A percentile compares a stretch with the other conserved stretches of the same genome.
Conservation (phyloP, 2,113 vertebrate genomes). For the Myrmecophaga tridactyla region DNA sequence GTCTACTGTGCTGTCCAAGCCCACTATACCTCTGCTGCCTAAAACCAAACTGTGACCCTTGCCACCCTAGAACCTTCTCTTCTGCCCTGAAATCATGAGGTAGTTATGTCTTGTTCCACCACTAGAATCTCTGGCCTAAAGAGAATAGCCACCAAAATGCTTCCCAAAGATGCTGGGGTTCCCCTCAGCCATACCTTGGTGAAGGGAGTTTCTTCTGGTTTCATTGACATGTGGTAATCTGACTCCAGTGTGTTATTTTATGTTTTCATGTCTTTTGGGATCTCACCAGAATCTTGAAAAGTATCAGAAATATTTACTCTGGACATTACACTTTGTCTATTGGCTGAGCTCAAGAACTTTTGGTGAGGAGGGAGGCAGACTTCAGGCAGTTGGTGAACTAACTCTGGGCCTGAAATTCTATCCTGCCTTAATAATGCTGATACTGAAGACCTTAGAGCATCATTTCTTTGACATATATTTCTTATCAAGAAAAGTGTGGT, state of each 20-base stretch:
- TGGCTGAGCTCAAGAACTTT: slow-evolving; percentile 3
- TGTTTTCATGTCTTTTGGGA: neutral
- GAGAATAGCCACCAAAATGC: neutral
- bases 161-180: neutral
- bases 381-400: neutral
- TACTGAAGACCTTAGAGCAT: neutral
- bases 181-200: neutral
- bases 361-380: neutral
- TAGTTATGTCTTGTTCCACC: neutral
- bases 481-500: neutral
- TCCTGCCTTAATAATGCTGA: neutral
- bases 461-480: neutral
- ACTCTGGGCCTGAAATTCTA: neutral
- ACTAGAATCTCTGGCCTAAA: neutral
- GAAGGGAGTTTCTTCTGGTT: neutral
- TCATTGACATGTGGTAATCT: neutral
- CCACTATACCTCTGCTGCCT: neutral
- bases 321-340: neutral
- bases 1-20: accelerated
- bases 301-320: neutral
- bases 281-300: neutral
- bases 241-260: neutral
- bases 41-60: neutral
- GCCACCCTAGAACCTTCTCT: neutral
- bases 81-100: neutral